These are phyloP conservation scores for Lissocephala sabroskyi DNA, from an alignment of 2,888 invertebrate species.

Conservation along the genomic window DNA sequence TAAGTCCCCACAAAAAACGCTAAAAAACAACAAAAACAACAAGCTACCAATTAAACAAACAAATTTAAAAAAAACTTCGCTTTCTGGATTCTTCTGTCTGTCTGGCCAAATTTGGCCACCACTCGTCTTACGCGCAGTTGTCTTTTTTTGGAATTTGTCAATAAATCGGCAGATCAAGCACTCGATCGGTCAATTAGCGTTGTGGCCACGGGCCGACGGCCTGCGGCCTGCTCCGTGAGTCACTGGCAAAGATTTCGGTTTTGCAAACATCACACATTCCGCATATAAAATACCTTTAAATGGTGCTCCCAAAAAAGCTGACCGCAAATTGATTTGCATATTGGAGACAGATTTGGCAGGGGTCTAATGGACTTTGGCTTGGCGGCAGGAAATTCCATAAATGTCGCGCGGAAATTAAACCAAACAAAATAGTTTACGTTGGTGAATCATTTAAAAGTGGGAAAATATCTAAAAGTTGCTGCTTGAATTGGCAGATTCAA, in stretches of 20 bases:
- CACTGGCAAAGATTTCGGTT: slow-evolving; percentile 31
- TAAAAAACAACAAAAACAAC: slow-evolving; percentile 6
- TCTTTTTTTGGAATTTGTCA: slow-evolving; percentile 36
- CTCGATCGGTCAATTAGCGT: slow-evolving; percentile 25
- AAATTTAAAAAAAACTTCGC: background rate
- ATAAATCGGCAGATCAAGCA: slow-evolving; percentile 3
- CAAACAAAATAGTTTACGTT: no score
- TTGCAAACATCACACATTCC: slow-evolving; percentile 52
- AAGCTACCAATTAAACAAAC: background rate
- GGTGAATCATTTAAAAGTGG: no score
- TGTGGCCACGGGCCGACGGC: slow-evolving; percentile 13
- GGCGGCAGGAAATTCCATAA: no score
- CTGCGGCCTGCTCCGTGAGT: slow-evolving; percentile 38
- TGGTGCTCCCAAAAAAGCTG: slow-evolving; percentile 22
- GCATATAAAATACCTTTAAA: slow-evolving; percentile 19
- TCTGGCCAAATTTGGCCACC: slow-evolving; percentile 30
- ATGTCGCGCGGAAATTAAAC: no score
- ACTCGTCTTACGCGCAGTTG: slow-evolving; percentile 36
- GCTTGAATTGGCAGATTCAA: no score
- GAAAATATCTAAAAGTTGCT: no score
- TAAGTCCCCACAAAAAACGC: slow-evolving; percentile 19
- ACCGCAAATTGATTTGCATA: slow-evolving; percentile 25
- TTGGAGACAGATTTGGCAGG: no score
- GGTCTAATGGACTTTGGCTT: no score
- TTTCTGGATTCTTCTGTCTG: slow-evolving; percentile 15